Conservation (phyloP, 2,113 vertebrate genomes). For the Climacteris rufus region DNA sequence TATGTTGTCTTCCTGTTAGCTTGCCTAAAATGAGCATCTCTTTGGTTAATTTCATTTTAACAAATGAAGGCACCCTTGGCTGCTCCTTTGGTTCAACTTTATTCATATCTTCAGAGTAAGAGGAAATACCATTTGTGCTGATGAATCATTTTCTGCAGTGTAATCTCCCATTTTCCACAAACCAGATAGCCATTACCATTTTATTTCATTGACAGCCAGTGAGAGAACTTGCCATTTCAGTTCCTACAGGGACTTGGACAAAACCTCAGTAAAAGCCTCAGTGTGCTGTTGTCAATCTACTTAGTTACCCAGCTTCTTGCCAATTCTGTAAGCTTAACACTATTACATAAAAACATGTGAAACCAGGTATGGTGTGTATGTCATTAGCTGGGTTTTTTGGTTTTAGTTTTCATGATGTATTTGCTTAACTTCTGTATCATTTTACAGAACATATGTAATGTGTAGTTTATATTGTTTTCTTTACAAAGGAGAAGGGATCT, state of each 20-base stretch:
- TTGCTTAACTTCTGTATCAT: not conserved
- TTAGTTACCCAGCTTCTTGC: not conserved
- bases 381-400: not conserved
- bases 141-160: not conserved
- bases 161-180: not conserved
- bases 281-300: not conserved
- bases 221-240: not conserved
- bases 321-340: not conserved
- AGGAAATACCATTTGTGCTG: not conserved
- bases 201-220: not conserved
- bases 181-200: not conserved
- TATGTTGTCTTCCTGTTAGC: not conserved
- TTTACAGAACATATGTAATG: not conserved
- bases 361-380: not conserved
- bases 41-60: not conserved
- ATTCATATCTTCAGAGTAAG: not conserved
- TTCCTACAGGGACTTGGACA: not conserved
- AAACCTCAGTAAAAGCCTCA: not conserved
- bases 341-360: not conserved
- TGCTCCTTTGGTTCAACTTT: not conserved
- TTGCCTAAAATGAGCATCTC: not conserved
- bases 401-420: not conserved
- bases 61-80: not conserved
- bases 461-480: not conserved
- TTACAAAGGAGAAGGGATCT: not conserved